Evolutionary conservation across 2,113 vertebrate genomes (phyloP).

Genomic region (Apistogramma diplotaenia): DNA sequence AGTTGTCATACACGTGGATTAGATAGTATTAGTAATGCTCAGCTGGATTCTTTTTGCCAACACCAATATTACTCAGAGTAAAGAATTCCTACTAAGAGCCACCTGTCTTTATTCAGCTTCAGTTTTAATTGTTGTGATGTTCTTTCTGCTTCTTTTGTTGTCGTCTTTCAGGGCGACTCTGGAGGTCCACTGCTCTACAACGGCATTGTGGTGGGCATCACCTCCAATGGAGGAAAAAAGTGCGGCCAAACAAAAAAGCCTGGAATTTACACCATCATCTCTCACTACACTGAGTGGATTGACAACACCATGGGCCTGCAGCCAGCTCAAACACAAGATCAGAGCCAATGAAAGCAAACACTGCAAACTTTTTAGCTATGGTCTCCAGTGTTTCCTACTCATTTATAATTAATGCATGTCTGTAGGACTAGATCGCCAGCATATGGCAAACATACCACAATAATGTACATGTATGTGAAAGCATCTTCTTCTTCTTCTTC

Average conservation of each 20-base stretch:
- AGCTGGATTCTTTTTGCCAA: neutral
- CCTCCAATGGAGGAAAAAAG: constrained; percentile 84
- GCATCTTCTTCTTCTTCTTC: neutral
- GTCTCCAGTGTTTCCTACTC: neutral
- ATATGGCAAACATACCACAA: neutral
- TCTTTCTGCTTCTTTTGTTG: neutral
- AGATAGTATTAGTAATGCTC: neutral
- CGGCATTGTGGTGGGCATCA: constrained; percentile 78
- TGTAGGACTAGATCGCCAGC: neutral
- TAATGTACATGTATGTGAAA: neutral
- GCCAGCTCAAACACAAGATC: neutral
- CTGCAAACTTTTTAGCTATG: neutral
- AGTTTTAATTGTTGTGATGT: neutral
- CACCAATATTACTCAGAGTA: too few relatives aligned
- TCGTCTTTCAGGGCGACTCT: constrained; percentile 60
- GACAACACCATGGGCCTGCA: constrained; percentile 53
- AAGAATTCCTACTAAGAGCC: neutral
- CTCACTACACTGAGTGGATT: constrained; percentile 82
- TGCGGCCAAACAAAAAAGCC: constrained; percentile 81
- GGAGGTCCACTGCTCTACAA: constrained; percentile 71
- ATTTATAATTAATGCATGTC: neutral
- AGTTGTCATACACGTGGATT: neutral
- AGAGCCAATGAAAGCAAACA: neutral
- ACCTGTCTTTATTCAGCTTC: neutral
- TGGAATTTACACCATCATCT: constrained; percentile 85